Conservation (phyloP, 23 tunicate genomes). For the Halocynthia aurantium region DNA sequence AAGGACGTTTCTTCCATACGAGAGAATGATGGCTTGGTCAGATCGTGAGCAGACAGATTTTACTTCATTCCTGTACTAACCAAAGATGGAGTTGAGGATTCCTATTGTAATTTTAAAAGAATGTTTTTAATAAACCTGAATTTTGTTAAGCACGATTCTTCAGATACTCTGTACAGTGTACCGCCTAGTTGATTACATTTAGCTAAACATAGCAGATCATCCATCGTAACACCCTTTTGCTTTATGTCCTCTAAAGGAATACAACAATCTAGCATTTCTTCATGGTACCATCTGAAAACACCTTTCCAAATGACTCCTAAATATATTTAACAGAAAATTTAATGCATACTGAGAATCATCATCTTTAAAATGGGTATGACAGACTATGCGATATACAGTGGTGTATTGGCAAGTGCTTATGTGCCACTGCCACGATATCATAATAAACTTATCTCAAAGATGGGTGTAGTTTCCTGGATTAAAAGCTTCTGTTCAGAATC, state of each 20-base stretch:
- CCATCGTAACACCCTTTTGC: constrained; percentile 28
- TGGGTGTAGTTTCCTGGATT: too few species aligned
- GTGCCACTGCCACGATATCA: too few species aligned
- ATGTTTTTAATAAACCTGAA: too few species aligned
- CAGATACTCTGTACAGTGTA: constrained; percentile 18
- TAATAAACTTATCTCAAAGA: too few species aligned
- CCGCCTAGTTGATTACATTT: constrained; percentile 62
- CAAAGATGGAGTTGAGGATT: too few species aligned
- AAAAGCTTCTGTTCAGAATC: too few species aligned
- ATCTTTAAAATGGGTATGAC: too few species aligned
- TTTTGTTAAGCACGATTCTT: background rate
- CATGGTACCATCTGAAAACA: constrained; percentile 92
- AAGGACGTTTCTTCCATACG: constrained; percentile 47
- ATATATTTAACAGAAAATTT: background rate
- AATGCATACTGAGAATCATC: too few species aligned
- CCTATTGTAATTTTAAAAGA: too few species aligned
- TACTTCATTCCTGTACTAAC: constrained; percentile 38
- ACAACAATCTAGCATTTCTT: constrained; percentile 79
- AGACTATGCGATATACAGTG: too few species aligned
- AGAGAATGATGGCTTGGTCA: constrained; percentile 29
- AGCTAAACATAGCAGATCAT: constrained; percentile 59
- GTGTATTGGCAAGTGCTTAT: too few species aligned
- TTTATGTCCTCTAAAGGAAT: constrained; percentile 37
- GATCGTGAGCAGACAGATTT: constrained; percentile 20
- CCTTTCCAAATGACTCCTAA: constrained; percentile 72